Conservation (phyloP, 30 jellyfish, hydroid and myxozoan genomes). For the Chironex yamaguchii region DNA sequence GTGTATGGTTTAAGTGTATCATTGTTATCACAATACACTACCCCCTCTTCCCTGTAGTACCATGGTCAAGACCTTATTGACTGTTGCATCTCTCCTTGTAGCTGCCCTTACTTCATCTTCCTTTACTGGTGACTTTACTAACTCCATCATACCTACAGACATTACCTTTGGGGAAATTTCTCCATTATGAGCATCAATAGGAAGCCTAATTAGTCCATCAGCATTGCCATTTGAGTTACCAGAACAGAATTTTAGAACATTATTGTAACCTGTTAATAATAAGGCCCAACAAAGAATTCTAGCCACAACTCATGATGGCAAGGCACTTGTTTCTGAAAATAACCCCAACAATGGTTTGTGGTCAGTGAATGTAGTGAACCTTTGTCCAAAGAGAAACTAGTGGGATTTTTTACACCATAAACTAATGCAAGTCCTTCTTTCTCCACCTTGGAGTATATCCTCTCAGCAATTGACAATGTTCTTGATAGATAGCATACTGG, state of each 20-base stretch:
- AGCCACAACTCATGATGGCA: constrained; percentile 71
- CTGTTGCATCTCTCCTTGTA: constrained; percentile 44
- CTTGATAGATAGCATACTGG: constrained; percentile 71
- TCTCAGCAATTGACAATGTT: constrained; percentile 35
- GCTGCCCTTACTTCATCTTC: neutral
- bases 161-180: neutral
- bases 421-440: constrained; percentile 79
- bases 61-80: constrained; percentile 14
- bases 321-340: constrained; percentile 35
- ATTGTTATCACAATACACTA: neutral
- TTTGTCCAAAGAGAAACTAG: constrained; percentile 76
- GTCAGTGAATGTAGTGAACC: constrained; percentile 67
- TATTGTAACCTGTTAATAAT: constrained; percentile 11
- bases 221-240: constrained; percentile 46
- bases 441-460: constrained; percentile 63
- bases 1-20: neutral
- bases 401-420: constrained; percentile 72
- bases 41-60: constrained; percentile 36
- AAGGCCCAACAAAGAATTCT: constrained; percentile 71
- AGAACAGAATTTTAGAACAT: neutral
- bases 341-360: constrained; percentile 52
- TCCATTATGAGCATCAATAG: constrained; percentile 6
- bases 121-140: constrained; percentile 49
- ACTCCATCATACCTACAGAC: constrained; percentile 29
- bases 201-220: constrained; percentile 41